Evolutionary conservation across 2,888 invertebrate species (phyloP), one percentile per base, ranked within the genome.

Genomic region (Druceiella hillmani): DNA sequence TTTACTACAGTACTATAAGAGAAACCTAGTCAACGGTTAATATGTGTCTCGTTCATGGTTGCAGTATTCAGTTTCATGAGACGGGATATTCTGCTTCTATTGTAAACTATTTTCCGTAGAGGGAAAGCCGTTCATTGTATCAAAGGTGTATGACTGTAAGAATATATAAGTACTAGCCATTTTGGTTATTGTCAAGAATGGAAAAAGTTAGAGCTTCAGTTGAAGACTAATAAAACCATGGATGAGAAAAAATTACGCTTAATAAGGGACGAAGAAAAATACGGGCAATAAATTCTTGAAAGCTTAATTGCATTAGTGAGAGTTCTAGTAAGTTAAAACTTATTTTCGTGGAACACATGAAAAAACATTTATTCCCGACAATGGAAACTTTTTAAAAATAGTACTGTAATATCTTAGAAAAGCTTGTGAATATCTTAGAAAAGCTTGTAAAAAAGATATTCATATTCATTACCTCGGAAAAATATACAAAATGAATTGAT

Each of bases 111-210:
- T 44, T 34, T 35, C 33, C 29, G 33, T 17, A 38, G 38, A 41
- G 15, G 35, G 24, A 17, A 34, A 17, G 27, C 36, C 16, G 22
- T 26, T 29, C 33, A 26, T 7, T 37, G 35, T 6, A 46, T 20
- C 7, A 35, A 40, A 41, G 47, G 46, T 5, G 33, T 31, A 29
- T 16, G 43, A 47, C 29, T 47, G 47, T 45, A 41, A 28, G 15
- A 41, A 47, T 40, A 25, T 44, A 15, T 25, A 32, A 35, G 29
- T 29, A 24, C 12, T 14, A 33, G 32, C 17, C 45, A 45, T 36
- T 31, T 28, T 17, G 31, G 25, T 31, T 13, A 38, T n/a, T 41
- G 37, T 33, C 30, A 38, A 31, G 11, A 34, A 25, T 41, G 47
- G 39, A 43, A 44, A 28, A 38, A 46, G 36, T 38, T 45, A 15